phyloP scores from a whole-genome alignment of 2,113 vertebrate genomes.

The Ia io region DNA sequence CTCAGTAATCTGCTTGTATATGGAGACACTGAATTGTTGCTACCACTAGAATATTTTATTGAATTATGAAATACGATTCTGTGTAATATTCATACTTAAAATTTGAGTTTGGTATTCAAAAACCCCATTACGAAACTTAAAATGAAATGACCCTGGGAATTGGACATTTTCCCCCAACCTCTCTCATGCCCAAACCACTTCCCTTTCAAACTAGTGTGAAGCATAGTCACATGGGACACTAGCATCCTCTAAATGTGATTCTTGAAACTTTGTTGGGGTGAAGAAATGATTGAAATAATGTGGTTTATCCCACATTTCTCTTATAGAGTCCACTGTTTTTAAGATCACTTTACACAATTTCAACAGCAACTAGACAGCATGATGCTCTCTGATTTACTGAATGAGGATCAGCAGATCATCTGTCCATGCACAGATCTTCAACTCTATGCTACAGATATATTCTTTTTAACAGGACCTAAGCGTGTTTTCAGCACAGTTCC shows the following conservation, averaged over 20 bases:
- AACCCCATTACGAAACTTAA: not conserved
- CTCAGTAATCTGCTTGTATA: not conserved
- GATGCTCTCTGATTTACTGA: not conserved
- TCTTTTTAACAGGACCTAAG: slow-evolving; percentile 16
- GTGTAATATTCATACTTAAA: not conserved
- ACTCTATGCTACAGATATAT: not conserved
- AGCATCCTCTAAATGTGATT: not conserved
- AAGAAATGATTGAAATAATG: not conserved
- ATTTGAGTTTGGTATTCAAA: not conserved
- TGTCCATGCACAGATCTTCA: not conserved
- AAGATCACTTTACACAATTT: not conserved
- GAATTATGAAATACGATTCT: not conserved
- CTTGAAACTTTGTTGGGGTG: not conserved
- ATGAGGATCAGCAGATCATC: not conserved
- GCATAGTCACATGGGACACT: not conserved
- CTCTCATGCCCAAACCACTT: not conserved
- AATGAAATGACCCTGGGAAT: not conserved
- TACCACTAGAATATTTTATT: not conserved
- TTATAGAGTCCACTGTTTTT: not conserved
- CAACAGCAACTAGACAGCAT: not conserved
- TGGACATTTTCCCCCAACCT: not conserved
- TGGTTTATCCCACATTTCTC: not conserved
- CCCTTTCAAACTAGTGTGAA: not conserved
- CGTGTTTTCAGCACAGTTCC: not conserved
- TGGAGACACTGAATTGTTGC: not conserved